These are phyloP conservation scores for Nanger granti DNA, from an alignment of 2,113 vertebrate species.

Conservation along the genomic window DNA sequence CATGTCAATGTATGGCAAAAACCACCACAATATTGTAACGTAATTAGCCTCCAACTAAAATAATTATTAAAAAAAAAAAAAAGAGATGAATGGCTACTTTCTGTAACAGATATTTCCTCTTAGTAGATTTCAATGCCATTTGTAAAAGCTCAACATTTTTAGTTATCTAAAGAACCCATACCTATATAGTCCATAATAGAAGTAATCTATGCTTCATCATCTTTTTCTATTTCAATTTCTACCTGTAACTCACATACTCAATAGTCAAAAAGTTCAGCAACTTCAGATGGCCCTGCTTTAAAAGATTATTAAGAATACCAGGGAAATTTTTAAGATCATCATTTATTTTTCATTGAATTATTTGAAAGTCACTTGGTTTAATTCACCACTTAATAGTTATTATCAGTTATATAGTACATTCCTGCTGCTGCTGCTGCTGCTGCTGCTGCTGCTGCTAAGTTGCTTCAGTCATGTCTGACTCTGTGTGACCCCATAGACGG, in stretches of 20 bases:
- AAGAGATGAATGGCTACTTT: background rate
- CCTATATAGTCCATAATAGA: background rate
- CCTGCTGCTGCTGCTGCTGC: background rate
- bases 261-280: background rate
- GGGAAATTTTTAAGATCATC: background rate
- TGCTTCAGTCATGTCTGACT: background rate
- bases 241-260: background rate
- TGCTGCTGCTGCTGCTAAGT: background rate
- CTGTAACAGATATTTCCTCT: background rate
- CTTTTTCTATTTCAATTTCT: background rate
- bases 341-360: background rate
- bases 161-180: background rate
- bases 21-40: background rate
- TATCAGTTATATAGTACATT: background rate
- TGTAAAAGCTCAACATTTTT: background rate
- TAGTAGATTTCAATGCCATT: background rate
- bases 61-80: background rate
- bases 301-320: background rate
- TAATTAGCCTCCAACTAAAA: background rate
- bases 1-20: background rate
- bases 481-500: fast-evolving
- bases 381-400: background rate
- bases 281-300: background rate
- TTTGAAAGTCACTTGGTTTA: background rate
- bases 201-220: background rate